Conservation (phyloP, 2,797 vertebrate species). For the Triplophysa bombifrons region DNA sequence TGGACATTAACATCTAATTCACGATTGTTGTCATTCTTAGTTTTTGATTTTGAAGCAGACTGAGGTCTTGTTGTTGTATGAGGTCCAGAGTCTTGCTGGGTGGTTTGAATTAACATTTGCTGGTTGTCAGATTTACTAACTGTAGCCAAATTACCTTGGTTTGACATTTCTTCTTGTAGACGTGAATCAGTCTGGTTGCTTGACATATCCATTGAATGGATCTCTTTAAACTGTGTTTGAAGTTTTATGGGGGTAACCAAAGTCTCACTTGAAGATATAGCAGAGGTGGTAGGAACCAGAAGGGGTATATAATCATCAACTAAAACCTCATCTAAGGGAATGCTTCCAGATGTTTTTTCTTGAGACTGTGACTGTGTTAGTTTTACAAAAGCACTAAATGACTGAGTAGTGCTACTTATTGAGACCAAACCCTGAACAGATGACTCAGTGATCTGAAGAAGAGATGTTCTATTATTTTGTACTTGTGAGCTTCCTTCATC, state of each 20-base stretch:
- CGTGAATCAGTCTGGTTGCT: conserved; percentile 1
- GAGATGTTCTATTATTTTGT: neutral
- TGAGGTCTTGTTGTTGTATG: conserved; percentile 18
- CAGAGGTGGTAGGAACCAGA: neutral
- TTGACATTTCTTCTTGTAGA: conserved; percentile 58
- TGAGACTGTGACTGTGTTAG: conserved; percentile 18
- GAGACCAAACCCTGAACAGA: neutral
- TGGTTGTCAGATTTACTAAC: conserved; percentile 29
- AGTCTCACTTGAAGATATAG: conserved; percentile 14
- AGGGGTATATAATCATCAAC: neutral
- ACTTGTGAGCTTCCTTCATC: conserved; percentile 1
- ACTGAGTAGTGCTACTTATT: conserved; percentile 13
- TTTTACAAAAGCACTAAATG: conserved; percentile 26
- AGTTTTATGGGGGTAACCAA: conserved; percentile 4
- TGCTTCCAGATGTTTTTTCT: neutral
- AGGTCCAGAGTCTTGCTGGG: conserved; percentile 43
- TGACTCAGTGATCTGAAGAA: neutral
- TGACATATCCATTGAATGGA: conserved; percentile 5
- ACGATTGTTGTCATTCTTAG: conserved; percentile 21
- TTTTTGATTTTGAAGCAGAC: conserved; percentile 24
- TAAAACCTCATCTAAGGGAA: conserved; percentile 3
- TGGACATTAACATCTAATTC: conserved; percentile 48
- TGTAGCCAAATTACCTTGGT: conserved; percentile 16
- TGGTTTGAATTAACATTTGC: conserved; percentile 62
- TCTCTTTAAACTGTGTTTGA: conserved; percentile 28